These are phyloP conservation scores for Cephalopachus bancanus DNA, from an alignment of 2,797 vertebrate genomes.

Conservation along the genomic window DNA sequence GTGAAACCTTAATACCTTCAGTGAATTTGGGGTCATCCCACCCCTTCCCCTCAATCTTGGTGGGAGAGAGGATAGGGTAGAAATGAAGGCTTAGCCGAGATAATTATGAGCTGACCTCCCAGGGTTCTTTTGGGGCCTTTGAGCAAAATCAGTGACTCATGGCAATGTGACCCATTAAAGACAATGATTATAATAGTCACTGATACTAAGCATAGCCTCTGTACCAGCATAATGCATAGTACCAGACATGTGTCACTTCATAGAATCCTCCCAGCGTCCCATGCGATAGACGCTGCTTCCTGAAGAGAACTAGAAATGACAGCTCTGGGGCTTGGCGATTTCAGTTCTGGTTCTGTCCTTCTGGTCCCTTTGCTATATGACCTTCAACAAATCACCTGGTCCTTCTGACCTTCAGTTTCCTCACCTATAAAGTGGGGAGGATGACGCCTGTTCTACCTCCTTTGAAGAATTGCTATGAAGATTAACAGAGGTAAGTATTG, in stretches of 20 bases:
- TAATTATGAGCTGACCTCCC: not conserved
- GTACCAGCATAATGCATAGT: not conserved
- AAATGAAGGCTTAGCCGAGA: not conserved
- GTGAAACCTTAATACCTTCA: conserved; percentile 40
- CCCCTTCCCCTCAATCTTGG: not conserved
- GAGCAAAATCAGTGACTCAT: conserved; percentile 58
- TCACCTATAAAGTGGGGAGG: conserved; percentile 20
- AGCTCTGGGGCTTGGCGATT: not conserved
- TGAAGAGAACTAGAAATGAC: not conserved
- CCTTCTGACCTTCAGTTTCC: conserved; percentile 3
- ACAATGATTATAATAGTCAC: not conserved
- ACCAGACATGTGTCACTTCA: not conserved
- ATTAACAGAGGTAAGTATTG: not conserved
- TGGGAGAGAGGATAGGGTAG: not conserved
- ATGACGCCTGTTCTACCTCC: not conserved
- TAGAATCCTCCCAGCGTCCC: not conserved
- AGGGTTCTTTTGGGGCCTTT: not conserved
- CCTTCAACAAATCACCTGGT: not conserved
- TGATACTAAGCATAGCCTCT: not conserved
- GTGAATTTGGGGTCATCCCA: not conserved
- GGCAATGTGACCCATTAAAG: not conserved
- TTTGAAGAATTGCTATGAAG: not conserved
- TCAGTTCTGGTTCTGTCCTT: not conserved
- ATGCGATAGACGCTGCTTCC: not conserved
- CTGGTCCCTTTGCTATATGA: not conserved